phyloP scores from a whole-genome alignment of 2,113 vertebrate genomes.

The Plecotus auritus region DNA sequence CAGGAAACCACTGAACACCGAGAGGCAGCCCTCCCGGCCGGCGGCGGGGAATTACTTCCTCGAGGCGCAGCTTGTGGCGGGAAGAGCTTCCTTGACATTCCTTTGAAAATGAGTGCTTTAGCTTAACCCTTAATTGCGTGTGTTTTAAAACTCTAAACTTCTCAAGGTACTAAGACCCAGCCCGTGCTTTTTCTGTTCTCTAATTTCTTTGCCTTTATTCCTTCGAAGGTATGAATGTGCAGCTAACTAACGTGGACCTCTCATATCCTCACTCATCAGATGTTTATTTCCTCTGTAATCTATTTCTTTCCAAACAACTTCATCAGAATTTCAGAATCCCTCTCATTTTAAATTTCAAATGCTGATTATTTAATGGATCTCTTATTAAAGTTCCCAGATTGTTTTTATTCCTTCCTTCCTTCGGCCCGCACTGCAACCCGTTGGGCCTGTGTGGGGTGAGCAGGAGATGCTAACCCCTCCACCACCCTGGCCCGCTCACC shows the following conservation, averaged over 20 bases:
- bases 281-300: neutral
- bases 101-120: neutral
- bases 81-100: neutral
- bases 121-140: neutral
- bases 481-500: no score
- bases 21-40: neutral
- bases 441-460: accelerated
- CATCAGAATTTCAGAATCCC: neutral
- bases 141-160: neutral
- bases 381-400: neutral
- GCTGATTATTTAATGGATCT: neutral
- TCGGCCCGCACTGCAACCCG: neutral
- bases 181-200: neutral
- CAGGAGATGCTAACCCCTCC: accelerated
- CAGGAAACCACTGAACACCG: neutral
- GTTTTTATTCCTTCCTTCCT: neutral
- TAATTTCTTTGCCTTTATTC: neutral
- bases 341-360: neutral
- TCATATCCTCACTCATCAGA: neutral
- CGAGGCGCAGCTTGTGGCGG: neutral
- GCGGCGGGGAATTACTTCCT: neutral
- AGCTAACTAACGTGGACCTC: neutral
- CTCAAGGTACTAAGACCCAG: neutral
- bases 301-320: neutral
- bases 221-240: neutral